Evolutionary conservation across 2,888 invertebrate genomes (phyloP), one percentile per base, ranked within the genome.

Genomic region (Eupithecia pulchellata): DNA sequence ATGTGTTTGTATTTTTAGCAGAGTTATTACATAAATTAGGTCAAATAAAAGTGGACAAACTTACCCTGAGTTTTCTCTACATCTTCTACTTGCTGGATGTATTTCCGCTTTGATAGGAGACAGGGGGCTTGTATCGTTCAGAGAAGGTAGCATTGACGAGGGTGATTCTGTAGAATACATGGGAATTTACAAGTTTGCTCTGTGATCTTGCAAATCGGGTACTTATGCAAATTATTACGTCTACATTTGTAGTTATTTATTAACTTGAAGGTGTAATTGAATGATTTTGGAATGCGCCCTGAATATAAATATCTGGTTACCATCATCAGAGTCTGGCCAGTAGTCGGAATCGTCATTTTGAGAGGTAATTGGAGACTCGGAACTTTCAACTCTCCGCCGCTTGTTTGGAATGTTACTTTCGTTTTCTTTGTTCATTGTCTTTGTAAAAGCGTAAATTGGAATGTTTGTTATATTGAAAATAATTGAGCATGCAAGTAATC

Each of bases 41-140:
- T n/a, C 9, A 52, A 25, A 20, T 20, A 52, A 3, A 20, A 42
- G 20, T n/a, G n/a, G 52, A 25, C 3, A 52, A 29, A 30, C 79
- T 88, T 86, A 94, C 94, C 94, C 94, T 4, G 94, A 94, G 76
- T 94, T 94, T 76, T 94, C 94, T 82, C 94, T 84, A 85, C 94
- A 94, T 79, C 94, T 91, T 73, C 94, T 83, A 76, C 93, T 91
- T 6, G 93, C 93, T 36, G 92, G 86, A 77, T 93, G 92, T 65
- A 93, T 86, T 88, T 95, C 95, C 79, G 92, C 93, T 85, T 95
- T 95, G 75, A 95, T 94, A 0, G 95, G 95, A n/a, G 95, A 95
- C 30, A 95, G 84, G 11, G 95, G 95, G 82, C 95, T 95, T 71
- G 95, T 92, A 77, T 96, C 96, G 66, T 92, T 94, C 82, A 96